Conservation (phyloP, 2,888 invertebrate genomes). For the Lucinisca nassula region DNA sequence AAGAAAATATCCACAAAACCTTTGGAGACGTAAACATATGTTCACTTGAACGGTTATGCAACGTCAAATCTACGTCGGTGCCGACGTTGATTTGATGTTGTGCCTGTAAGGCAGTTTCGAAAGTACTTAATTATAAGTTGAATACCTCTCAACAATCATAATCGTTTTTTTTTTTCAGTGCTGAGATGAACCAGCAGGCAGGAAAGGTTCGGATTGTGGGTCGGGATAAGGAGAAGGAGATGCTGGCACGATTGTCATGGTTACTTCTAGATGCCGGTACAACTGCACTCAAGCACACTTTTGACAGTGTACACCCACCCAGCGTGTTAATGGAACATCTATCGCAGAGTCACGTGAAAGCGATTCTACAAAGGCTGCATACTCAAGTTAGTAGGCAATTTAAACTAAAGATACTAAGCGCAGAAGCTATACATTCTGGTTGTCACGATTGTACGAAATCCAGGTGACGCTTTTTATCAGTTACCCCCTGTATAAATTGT, state of each 20-base stretch:
- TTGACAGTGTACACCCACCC: constrained; percentile 82
- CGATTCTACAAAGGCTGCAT: constrained; percentile 71
- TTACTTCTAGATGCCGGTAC: constrained; percentile 82
- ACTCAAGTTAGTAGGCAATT: constrained; percentile 58
- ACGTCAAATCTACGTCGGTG: no score
- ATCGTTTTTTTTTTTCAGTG: constrained; percentile 56
- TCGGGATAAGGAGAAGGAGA: constrained; percentile 76
- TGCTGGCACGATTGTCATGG: constrained; percentile 80
- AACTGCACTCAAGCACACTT: constrained; percentile 74
- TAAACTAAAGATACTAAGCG: neutral
- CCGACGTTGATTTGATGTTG: no score
- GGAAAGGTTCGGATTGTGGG: constrained; percentile 67
- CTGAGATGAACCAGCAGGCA: constrained; percentile 74
- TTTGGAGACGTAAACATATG: no score
- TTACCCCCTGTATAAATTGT: no score
- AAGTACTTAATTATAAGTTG: no score
- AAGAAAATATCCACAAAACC: no score
- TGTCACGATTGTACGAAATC: no score
- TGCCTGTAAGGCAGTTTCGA: no score
- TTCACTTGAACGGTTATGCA: no score
- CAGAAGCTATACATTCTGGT: no score
- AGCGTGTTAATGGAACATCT: constrained; percentile 78
- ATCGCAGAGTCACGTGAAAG: constrained; percentile 75
- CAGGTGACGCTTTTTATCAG: no score
- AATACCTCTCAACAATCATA: no score